A percentile compares a stretch with the other conserved stretches of the same genome.
These are phyloP conservation scores for Mamestra brassicae DNA, from an alignment of 2,888 invertebrate species.

Conservation along the genomic window DNA sequence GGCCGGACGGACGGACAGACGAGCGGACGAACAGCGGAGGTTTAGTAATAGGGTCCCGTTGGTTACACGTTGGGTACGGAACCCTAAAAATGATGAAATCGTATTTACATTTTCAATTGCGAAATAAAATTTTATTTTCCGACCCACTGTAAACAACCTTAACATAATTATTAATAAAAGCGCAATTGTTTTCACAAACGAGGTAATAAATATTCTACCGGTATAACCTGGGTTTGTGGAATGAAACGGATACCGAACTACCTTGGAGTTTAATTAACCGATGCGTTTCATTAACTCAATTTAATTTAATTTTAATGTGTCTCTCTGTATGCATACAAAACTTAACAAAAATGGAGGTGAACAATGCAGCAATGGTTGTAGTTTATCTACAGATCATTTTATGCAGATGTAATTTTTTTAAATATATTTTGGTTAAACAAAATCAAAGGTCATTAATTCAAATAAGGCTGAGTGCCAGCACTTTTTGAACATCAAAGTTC, in stretches of 20 bases:
- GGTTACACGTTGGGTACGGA: no score
- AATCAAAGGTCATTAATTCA: no score
- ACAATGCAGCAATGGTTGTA: no score
- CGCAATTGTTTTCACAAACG: conserved; percentile 44
- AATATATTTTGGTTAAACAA: no score
- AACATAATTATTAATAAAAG: conserved; percentile 39
- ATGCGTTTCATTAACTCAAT: conserved; percentile 25
- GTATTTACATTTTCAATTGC: conserved; percentile 23
- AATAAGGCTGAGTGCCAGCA: no score
- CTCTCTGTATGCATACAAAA: background rate
- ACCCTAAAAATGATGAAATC: background rate
- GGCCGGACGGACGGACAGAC: no score
- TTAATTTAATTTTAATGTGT: conserved; percentile 16
- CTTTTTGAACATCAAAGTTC: no score
- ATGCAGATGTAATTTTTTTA: no score
- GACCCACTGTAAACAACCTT: conserved; percentile 8
- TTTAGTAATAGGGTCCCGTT: no score
- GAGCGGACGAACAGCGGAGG: no score
- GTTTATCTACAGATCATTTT: no score
- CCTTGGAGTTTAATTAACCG: conserved; percentile 30
- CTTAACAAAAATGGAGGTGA: no score
- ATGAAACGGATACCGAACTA: conserved; percentile 20
- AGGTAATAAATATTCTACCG: conserved; percentile 38
- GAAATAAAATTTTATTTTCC: conserved; percentile 27
- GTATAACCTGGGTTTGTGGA: conserved; percentile 22